Evolutionary conservation across 2,888 invertebrate species (phyloP).

Genomic region (Anthoptus insignis): DNA sequence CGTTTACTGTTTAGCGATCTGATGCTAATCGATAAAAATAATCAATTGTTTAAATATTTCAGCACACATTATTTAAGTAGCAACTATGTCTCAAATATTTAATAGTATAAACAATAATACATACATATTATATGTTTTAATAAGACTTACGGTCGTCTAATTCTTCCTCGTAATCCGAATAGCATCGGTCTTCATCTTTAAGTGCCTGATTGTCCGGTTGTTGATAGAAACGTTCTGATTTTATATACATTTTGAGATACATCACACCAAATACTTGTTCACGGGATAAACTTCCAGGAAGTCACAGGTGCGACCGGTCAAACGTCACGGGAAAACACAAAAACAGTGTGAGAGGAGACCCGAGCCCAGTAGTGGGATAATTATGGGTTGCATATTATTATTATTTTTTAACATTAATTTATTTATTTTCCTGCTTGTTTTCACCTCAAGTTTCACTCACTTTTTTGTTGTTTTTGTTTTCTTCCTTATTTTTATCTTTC

Average conservation of each 20-base stretch:
- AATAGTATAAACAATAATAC: neutral
- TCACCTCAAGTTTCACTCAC: too few species aligned
- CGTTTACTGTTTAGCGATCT: too few species aligned
- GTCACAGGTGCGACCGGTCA: slow-evolving; percentile 16
- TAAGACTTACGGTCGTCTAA: slow-evolving; percentile 74
- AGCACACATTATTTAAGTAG: too few species aligned
- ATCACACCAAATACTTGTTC: slow-evolving; percentile 58
- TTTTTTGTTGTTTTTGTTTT: too few species aligned
- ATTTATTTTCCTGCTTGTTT: too few species aligned
- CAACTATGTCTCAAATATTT: neutral
- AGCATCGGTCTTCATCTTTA: slow-evolving; percentile 70
- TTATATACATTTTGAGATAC: slow-evolving; percentile 82
- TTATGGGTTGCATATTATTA: too few species aligned
- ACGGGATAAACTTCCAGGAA: slow-evolving; percentile 23
- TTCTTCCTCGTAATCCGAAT: slow-evolving; percentile 78
- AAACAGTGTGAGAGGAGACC: too few species aligned
- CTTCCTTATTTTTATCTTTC: too few species aligned
- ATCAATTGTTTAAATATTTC: too few species aligned
- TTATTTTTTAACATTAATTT: too few species aligned
- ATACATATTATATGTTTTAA: neutral
- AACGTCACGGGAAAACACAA: slow-evolving; percentile 21
- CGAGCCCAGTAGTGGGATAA: too few species aligned
- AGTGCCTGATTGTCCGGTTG: slow-evolving; percentile 71
- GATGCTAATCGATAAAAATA: too few species aligned
- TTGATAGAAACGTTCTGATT: slow-evolving; percentile 79